phyloP scores from a whole-genome alignment of 2,888 invertebrate species.

The Ommatoiulus sabulosus region DNA sequence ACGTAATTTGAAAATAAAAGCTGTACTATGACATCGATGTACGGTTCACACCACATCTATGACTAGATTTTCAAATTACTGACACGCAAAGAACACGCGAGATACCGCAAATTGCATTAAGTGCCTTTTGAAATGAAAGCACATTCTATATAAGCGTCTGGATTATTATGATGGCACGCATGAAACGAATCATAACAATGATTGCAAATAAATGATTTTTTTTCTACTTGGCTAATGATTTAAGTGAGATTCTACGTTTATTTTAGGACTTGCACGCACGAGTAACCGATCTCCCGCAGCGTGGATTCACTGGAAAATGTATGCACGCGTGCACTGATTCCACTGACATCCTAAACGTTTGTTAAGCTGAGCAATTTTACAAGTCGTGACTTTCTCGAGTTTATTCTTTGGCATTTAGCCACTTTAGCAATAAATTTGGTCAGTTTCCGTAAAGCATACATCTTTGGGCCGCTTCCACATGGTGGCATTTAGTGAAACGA shows the following conservation, averaged over 20 bases:
- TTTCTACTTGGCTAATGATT: background rate
- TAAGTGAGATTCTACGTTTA: background rate
- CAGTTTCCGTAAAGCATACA: background rate
- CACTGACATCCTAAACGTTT: no score
- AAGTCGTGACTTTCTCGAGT: background rate
- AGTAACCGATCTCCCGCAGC: background rate
- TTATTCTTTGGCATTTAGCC: background rate
- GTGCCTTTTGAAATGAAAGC: background rate
- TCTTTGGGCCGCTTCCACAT: background rate
- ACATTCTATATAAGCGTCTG: background rate
- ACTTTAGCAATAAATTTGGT: background rate
- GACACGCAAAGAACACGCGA: no score
- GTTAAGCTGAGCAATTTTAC: constrained; percentile 4
- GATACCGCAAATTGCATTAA: background rate
- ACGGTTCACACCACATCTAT: background rate
- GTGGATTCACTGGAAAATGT: background rate
- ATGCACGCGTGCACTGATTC: background rate
- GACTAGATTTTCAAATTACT: background rate
- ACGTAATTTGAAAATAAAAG: background rate
- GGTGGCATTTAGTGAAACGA: background rate
- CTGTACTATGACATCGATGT: background rate
- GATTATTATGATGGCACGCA: background rate
- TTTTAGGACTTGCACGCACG: background rate
- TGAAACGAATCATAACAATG: constrained; percentile 14
- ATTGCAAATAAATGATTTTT: background rate